A percentile compares a stretch with the other conserved stretches of the same genome.
phyloP scores from a whole-genome alignment of 2,113 vertebrate species.

The Rhipidura dahli region DNA sequence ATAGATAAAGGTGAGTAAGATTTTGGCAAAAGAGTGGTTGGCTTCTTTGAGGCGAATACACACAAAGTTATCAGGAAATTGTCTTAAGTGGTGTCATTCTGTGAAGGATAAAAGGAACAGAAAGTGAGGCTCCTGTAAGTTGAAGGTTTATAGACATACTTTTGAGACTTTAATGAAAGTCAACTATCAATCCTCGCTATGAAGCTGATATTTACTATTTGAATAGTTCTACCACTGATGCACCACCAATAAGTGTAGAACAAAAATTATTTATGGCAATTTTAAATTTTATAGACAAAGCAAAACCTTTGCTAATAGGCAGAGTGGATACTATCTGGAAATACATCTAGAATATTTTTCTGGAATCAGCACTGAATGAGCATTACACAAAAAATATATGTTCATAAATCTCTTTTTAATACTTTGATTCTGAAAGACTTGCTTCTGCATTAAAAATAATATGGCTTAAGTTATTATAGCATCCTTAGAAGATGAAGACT shows the following conservation, averaged over 20 bases:
- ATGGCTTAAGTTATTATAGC: not conserved
- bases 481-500: not conserved
- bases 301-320: not conserved
- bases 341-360: not conserved
- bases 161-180: not conserved
- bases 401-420: not conserved
- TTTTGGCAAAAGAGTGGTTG: not conserved
- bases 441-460: not conserved
- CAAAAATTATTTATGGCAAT: not conserved
- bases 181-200: not conserved
- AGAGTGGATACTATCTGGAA: not conserved
- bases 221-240: not conserved
- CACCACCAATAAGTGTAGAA: not conserved
- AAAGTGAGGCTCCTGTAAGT: not conserved
- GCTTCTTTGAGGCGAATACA: not conserved
- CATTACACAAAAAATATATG: not conserved
- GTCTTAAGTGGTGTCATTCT: not conserved
- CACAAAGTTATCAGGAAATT: not conserved
- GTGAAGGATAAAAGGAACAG: not conserved
- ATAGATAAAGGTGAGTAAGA: not conserved
- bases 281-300: not conserved
- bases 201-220: not conserved
- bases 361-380: not conserved
- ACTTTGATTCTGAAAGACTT: not conserved
- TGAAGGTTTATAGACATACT: not conserved